Percentiles rank a stretch among this genome's conserved stretches.
Conservation (phyloP, 2,888 invertebrate species). For the Timema podura region DNA sequence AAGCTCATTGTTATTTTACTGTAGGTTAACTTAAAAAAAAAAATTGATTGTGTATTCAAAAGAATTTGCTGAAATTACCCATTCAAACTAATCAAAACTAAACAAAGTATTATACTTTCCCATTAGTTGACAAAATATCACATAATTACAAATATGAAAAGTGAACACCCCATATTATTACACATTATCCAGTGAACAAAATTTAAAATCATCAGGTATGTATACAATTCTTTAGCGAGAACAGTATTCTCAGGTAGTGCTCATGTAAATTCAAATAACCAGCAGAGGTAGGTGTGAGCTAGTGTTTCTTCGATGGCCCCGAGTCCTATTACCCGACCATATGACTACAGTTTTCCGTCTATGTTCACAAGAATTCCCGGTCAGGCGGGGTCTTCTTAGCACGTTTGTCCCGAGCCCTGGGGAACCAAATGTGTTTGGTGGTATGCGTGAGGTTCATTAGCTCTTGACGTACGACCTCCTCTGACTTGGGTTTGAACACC, state of each 20-base stretch:
- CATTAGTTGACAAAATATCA: too few species aligned
- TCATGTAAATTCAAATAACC: conserved; percentile 8
- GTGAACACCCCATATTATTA: too few species aligned
- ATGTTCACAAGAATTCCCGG: conserved; percentile 61
- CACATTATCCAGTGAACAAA: too few species aligned
- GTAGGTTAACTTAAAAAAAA: too few species aligned
- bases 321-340: background rate
- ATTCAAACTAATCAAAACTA: too few species aligned
- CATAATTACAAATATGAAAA: too few species aligned
- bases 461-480: conserved; percentile 65
- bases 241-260: background rate
- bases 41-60: too few species aligned
- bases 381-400: conserved; percentile 67
- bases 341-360: background rate
- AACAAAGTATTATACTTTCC: too few species aligned
- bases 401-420: conserved; percentile 64
- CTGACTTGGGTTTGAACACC: conserved; percentile 63
- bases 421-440: conserved; percentile 80
- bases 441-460: conserved; percentile 72
- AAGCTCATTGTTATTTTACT: too few species aligned
- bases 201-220: background rate
- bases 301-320: too few species aligned
- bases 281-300: background rate
- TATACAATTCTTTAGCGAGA: conserved; percentile 7
- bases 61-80: too few species aligned